These are phyloP conservation scores for Schizopygopsis pylzovi DNA, from an alignment of 2,797 vertebrate genomes.

Conservation along the genomic window DNA sequence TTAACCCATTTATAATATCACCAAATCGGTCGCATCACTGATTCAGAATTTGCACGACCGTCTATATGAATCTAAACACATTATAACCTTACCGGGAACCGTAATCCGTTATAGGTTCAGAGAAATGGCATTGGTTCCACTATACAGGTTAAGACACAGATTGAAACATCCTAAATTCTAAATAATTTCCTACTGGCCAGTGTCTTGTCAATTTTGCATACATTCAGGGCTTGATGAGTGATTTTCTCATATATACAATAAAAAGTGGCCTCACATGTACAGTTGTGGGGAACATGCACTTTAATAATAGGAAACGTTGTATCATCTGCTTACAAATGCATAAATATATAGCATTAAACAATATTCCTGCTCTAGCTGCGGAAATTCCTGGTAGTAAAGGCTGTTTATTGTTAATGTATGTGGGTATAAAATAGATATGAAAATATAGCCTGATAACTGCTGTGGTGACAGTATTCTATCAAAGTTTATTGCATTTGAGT, in stretches of 20 bases:
- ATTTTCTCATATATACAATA: background rate
- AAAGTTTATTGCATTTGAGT: background rate
- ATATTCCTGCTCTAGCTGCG: background rate
- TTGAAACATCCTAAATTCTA: too few relatives aligned
- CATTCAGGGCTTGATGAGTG: background rate
- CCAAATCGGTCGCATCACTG: too few relatives aligned
- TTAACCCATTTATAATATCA: too few relatives aligned
- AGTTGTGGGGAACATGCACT: background rate
- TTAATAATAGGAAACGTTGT: background rate
- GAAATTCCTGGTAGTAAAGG: background rate
- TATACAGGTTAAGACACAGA: too few relatives aligned
- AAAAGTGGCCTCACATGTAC: background rate
- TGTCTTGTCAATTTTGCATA: background rate
- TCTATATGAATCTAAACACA: too few relatives aligned
- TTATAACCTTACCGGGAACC: too few relatives aligned
- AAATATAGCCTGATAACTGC: constrained; percentile 1
- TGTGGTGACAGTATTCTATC: background rate
- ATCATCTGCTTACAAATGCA: background rate
- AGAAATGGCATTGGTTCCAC: too few relatives aligned
- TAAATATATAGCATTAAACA: constrained; percentile 18
- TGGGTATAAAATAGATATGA: constrained; percentile 1
- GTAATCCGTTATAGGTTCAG: too few relatives aligned
- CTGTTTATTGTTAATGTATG: constrained; percentile 15
- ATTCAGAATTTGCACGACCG: too few relatives aligned
- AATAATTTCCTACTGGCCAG: background rate